Evolutionary conservation across 2,888 invertebrate genomes (phyloP), one percentile per base, ranked within the genome.

Genomic region (Harpagoxenus sublaevis): DNA sequence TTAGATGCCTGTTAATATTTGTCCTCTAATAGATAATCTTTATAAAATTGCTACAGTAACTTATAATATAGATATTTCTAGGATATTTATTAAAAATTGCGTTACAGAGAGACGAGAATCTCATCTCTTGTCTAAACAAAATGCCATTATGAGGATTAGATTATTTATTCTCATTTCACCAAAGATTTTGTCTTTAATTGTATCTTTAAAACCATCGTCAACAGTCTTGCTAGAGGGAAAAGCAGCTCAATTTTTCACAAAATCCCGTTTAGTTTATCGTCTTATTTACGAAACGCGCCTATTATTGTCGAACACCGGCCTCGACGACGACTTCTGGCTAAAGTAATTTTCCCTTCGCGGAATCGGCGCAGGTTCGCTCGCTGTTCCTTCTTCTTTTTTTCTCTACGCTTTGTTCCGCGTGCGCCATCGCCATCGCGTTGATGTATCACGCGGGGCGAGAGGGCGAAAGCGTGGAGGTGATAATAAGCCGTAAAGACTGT

Each of bases 401-500:
- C 6, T 48, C 28, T 57, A 28, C 60, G 53, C 65, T 74, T 62
- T 84, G 63, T 57, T 84, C 84, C 74, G 82, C 55, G 65, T 71
- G n/a, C 48, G 83, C 70, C 84, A 85, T 84, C 85, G 79, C 84
- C 86, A 82, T 78, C 48, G 68, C 83, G 83, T 83, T 91, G 92
- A 91, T 91, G 88, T 92, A 91, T 87, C 84, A 85, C 78, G 81
- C 79, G 81, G 89, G 92, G 92, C 86, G 87, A 92, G 84, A 92
- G 92, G 91, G 87, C 90, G 89, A 86, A 85, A 92, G 91, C 92
- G 90, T 91, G 91, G 88, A 93, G 93, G 94, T 92, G 94, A 93
- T 93, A 94, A 93, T 93, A 93, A 93, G 93, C 91, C 91, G 92
- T 93, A 92, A 93, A 93, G 89, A 90, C 91, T 91, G 91, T 89